Conservation (phyloP, 1,140 invertebrate species). For the Monochamus saltuarius region DNA sequence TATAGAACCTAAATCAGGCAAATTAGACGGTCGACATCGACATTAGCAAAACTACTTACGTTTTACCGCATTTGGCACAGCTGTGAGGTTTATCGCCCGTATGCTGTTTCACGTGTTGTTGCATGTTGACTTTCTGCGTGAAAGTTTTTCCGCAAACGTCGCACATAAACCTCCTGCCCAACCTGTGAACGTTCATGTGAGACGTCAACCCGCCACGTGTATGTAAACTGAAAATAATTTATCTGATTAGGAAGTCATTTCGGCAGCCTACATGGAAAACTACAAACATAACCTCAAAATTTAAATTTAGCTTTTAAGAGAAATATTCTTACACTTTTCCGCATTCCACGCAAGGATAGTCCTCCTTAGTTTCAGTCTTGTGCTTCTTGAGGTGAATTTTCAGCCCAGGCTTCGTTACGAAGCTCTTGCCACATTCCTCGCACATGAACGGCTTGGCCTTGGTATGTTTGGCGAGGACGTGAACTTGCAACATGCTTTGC, state of each 20-base stretch:
- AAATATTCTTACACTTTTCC: constrained; percentile 54
- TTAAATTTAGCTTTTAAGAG: neutral
- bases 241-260: too few species aligned
- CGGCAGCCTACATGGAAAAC: too few species aligned
- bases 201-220: constrained; percentile 54
- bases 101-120: constrained; percentile 64
- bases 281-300: too few species aligned
- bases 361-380: constrained; percentile 47
- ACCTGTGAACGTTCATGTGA: constrained; percentile 47
- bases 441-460: constrained; percentile 49
- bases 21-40: neutral
- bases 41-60: constrained; percentile 28
- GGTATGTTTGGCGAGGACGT: constrained; percentile 48
- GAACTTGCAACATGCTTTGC: constrained; percentile 45
- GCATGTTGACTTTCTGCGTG: constrained; percentile 29
- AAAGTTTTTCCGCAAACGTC: constrained; percentile 40
- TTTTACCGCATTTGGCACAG: constrained; percentile 65
- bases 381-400: constrained; percentile 50
- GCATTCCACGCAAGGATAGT: constrained; percentile 55
- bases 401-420: constrained; percentile 47
- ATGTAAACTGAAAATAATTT: constrained; percentile 49
- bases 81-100: constrained; percentile 72
- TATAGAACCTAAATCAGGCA: neutral
- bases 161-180: constrained; percentile 35
- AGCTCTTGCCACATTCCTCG: constrained; percentile 49